Evolutionary conservation across 2,888 invertebrate genomes (phyloP).

Genomic region (Spatulosminthurus flaviceps): DNA sequence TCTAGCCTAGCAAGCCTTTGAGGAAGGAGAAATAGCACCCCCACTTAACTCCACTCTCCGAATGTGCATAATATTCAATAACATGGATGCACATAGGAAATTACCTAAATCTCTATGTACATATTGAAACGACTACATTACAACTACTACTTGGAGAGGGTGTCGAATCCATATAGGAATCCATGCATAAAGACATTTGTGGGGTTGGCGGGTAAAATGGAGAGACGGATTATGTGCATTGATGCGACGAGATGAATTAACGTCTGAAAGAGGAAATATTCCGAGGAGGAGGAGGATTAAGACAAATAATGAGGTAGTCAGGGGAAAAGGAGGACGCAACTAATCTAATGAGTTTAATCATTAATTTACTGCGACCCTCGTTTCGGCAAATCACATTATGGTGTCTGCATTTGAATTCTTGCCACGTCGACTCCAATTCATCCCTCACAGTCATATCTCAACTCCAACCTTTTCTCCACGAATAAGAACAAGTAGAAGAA

Average conservation of each 20-base stretch:
- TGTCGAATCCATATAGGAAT: neutral
- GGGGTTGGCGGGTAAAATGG: slow-evolving; percentile 39
- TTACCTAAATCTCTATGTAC: no score
- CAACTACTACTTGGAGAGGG: no score
- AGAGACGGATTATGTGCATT: slow-evolving; percentile 47
- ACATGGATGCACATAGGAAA: no score
- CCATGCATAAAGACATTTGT: neutral
- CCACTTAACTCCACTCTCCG: no score
- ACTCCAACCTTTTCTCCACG: neutral
- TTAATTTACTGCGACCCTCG: slow-evolving; percentile 47
- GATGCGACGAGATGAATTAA: slow-evolving; percentile 48
- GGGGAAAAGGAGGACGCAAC: slow-evolving; percentile 46
- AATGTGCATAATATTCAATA: no score
- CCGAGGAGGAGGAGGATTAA: slow-evolving; percentile 33
- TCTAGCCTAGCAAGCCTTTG: no score
- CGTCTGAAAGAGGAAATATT: slow-evolving; percentile 45
- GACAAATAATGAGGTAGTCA: slow-evolving; percentile 47
- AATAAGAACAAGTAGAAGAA: neutral
- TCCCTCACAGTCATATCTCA: slow-evolving; percentile 43
- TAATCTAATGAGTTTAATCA: slow-evolving; percentile 52
- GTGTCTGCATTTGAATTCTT: slow-evolving; percentile 47
- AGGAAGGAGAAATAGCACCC: no score
- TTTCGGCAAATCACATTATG: slow-evolving; percentile 44
- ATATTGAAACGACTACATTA: no score
- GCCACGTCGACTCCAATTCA: slow-evolving; percentile 41